Conservation (phyloP, 2,113 vertebrate genomes). For the Zosterops japonicus region DNA sequence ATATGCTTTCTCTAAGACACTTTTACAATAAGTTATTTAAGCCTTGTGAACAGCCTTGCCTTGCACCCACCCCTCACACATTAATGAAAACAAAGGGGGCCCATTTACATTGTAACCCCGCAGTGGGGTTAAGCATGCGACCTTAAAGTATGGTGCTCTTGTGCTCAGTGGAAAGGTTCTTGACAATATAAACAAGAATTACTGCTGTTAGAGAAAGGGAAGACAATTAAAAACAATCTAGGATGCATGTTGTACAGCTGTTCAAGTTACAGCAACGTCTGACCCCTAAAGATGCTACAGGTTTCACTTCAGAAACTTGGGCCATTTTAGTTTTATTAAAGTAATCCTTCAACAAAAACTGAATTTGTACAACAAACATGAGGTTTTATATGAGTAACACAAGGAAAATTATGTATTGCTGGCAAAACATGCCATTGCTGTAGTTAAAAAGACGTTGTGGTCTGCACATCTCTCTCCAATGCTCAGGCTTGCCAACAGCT, state of each 20-base stretch:
- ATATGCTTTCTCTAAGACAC: slow-evolving; percentile 73
- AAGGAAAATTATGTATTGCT: neutral
- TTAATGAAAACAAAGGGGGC: slow-evolving; percentile 80
- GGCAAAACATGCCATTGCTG: neutral
- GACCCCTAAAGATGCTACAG: slow-evolving; percentile 71
- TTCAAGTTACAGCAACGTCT: slow-evolving; percentile 74
- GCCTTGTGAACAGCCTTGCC: slow-evolving; percentile 57
- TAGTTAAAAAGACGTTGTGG: neutral
- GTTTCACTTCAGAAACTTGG: slow-evolving; percentile 56
- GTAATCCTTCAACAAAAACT: slow-evolving; percentile 2
- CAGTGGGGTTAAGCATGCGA: slow-evolving; percentile 81
- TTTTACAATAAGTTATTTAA: slow-evolving; percentile 80
- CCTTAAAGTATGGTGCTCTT: slow-evolving; percentile 79
- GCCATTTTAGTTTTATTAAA: slow-evolving; percentile 59
- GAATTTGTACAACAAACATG: neutral
- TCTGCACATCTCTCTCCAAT: neutral
- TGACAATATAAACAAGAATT: slow-evolving; percentile 86
- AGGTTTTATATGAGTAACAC: neutral
- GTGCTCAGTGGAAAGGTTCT: slow-evolving; percentile 73
- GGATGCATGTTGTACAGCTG: slow-evolving; percentile 83
- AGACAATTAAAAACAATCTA: slow-evolving; percentile 83
- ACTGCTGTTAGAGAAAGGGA: slow-evolving; percentile 79
- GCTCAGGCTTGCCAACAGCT: neutral
- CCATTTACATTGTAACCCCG: slow-evolving; percentile 78
- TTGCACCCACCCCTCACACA: slow-evolving; percentile 69